These are phyloP conservation scores for Drosophila aldrichi DNA, from an alignment of 2,888 invertebrate species.

Conservation along the genomic window DNA sequence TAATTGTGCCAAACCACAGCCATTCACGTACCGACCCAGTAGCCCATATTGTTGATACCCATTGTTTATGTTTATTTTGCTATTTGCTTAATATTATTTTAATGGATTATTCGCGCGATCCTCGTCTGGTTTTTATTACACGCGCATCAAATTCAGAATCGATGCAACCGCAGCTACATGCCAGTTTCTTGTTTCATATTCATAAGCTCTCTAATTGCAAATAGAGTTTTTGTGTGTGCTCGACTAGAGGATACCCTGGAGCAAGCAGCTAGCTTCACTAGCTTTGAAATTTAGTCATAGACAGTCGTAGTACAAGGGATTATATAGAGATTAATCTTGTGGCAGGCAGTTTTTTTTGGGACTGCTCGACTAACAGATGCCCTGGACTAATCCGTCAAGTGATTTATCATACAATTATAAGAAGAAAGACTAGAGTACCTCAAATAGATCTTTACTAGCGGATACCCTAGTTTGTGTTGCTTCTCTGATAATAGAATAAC, in stretches of 20 bases:
- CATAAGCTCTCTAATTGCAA: slow-evolving; percentile 32
- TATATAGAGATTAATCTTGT: too few species aligned
- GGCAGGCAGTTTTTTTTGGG: too few species aligned
- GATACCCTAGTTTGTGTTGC: too few species aligned
- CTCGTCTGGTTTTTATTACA: slow-evolving; percentile 27
- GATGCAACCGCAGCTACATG: slow-evolving; percentile 57
- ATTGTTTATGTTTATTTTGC: slow-evolving; percentile 41
- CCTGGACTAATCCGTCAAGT: too few species aligned
- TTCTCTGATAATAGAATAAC: too few species aligned
- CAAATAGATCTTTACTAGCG: too few species aligned
- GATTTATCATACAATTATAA: too few species aligned
- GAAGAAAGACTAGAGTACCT: too few species aligned
- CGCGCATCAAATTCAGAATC: slow-evolving; percentile 31
- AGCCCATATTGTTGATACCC: slow-evolving; percentile 57
- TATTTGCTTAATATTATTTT: slow-evolving; percentile 12
- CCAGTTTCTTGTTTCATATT: slow-evolving; percentile 36
- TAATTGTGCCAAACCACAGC: slow-evolving; percentile 52
- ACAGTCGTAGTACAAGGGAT: too few species aligned
- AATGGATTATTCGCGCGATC: slow-evolving; percentile 22
- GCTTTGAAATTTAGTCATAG: background rate
- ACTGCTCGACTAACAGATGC: background rate
- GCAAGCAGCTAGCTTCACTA: background rate
- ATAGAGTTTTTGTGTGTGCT: background rate
- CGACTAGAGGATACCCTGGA: slow-evolving; percentile 2
- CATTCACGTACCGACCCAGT: slow-evolving; percentile 51